Evolutionary conservation across 2,797 vertebrate species (phyloP).

Genomic region (Podargus strigoides): DNA sequence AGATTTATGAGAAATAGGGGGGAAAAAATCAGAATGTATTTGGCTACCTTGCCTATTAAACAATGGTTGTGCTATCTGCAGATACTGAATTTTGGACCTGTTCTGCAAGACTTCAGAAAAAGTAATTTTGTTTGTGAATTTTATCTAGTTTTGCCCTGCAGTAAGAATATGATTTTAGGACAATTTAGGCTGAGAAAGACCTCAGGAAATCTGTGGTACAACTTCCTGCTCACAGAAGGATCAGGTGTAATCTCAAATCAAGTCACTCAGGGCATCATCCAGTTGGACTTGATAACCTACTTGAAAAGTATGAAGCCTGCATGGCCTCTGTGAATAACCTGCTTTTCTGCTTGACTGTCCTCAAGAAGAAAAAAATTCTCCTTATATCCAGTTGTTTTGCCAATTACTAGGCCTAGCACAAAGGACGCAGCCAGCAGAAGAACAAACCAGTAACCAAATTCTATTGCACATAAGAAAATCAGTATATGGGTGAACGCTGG

Average conservation of each 20-base stretch:
- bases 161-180: not conserved
- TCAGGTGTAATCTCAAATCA: not conserved
- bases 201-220: not conserved
- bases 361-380: not conserved
- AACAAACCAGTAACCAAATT: too few species aligned
- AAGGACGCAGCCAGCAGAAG: too few species aligned
- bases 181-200: not conserved
- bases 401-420: too few species aligned
- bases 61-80: not conserved
- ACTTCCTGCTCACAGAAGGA: not conserved
- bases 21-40: not conserved
- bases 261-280: not conserved
- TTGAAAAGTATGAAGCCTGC: not conserved
- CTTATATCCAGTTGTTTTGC: too few species aligned
- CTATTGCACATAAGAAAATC: too few species aligned
- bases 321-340: not conserved
- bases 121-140: not conserved
- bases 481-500: too few species aligned
- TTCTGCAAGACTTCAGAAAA: not conserved
- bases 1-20: not conserved
- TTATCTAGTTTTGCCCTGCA: not conserved
- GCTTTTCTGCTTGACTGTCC: not conserved
- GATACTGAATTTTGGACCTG: not conserved
- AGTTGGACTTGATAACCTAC: not conserved
- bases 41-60: not conserved